Percentiles rank a stretch among this genome's conserved stretches.
phyloP scores from a whole-genome alignment of 2,888 invertebrate species.

The Ectemnius lituratus region DNA sequence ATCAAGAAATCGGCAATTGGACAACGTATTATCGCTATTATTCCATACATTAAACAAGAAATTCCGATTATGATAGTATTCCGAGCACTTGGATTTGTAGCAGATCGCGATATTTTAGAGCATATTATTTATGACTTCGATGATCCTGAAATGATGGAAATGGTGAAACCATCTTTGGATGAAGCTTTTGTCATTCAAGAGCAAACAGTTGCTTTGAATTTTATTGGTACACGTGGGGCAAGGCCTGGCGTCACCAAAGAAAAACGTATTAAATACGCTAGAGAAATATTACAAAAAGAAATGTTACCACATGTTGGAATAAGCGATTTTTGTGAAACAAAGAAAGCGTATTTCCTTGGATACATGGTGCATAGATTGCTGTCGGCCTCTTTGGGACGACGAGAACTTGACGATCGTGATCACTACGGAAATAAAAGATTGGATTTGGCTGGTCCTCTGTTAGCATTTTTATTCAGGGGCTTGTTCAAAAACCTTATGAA shows the following conservation, averaged over 20 bases:
- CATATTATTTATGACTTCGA: slow-evolving; percentile 99
- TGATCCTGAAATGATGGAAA: slow-evolving; percentile 99
- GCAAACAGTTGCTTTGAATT: slow-evolving; percentile 98
- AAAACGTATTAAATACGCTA: slow-evolving; percentile 98
- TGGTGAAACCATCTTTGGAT: slow-evolving; percentile 99
- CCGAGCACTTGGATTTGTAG: slow-evolving; percentile 98
- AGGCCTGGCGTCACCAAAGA: slow-evolving; percentile 99
- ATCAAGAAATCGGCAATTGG: slow-evolving; percentile 99
- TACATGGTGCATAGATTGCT: slow-evolving; percentile 99
- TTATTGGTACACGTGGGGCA: slow-evolving; percentile 98
- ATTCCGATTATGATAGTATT: slow-evolving; percentile 99
- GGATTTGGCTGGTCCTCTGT: slow-evolving; percentile 97
- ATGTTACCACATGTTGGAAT: slow-evolving; percentile 99
- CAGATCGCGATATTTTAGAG: slow-evolving; percentile 98
- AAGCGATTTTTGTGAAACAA: slow-evolving; percentile 99
- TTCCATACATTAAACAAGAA: slow-evolving; percentile 99
- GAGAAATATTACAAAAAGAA: slow-evolving; percentile 99
- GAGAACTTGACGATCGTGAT: slow-evolving; percentile 99
- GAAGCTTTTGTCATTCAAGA: slow-evolving; percentile 99
- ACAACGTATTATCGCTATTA: slow-evolving; percentile 97
- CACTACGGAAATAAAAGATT: slow-evolving; percentile 99
- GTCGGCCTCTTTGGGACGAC: slow-evolving; percentile 94
- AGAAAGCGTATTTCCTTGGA: slow-evolving; percentile 98
- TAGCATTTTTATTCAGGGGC: slow-evolving; percentile 98
- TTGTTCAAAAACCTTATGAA: slow-evolving; percentile 97